Percentiles rank a stretch among this genome's conserved stretches.
phyloP scores from a whole-genome alignment of 2,113 vertebrate genomes.

The Nesoenas mayeri region DNA sequence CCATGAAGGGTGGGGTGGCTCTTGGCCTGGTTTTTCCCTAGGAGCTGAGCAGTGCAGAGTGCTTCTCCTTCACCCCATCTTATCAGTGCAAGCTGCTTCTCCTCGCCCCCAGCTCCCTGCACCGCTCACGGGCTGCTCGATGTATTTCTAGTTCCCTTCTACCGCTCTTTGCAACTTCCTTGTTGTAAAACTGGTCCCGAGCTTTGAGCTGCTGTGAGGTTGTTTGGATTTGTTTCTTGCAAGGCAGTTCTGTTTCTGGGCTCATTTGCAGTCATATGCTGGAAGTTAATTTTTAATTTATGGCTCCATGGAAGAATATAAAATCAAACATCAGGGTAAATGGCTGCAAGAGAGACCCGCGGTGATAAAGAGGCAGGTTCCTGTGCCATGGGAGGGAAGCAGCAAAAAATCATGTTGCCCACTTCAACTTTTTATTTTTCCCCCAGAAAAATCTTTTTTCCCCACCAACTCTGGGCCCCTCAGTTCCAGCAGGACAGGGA shows the following conservation, averaged over 20 bases:
- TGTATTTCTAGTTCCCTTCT: neutral
- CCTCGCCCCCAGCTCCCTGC: neutral
- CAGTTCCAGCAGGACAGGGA: too few species aligned
- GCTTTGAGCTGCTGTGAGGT: neutral
- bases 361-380: neutral
- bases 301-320: neutral
- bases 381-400: neutral
- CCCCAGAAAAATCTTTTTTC: neutral
- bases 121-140: neutral
- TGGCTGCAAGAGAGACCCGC: neutral
- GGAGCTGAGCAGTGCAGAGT: neutral
- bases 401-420: neutral
- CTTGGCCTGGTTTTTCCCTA: neutral
- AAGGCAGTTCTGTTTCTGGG: neutral
- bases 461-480: too few species aligned
- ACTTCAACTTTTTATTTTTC: neutral
- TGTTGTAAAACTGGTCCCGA: neutral
- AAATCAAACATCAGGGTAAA: neutral
- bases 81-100: neutral
- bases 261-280: neutral
- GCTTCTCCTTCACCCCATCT: accelerated
- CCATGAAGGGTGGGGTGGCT: neutral
- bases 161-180: neutral
- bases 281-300: neutral
- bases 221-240: neutral